Conservation (phyloP, 2,888 invertebrate genomes). For the Calameuta pallipes region DNA sequence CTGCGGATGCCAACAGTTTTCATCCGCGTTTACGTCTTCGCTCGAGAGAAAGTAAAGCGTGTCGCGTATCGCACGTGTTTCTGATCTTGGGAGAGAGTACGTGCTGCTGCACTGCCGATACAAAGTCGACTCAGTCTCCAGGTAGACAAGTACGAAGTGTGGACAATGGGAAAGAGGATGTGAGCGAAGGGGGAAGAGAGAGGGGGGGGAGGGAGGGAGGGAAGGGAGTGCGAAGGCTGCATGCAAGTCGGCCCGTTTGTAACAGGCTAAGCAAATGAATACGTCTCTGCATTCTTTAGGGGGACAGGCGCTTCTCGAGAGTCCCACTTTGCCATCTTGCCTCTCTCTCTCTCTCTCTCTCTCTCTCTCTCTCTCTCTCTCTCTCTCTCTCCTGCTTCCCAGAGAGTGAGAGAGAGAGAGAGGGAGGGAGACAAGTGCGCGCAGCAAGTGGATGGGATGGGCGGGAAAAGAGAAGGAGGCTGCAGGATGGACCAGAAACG, state of each 20-base stretch:
- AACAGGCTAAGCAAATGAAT: slow-evolving; percentile 57
- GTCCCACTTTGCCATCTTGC: slow-evolving; percentile 38
- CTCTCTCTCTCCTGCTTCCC: not conserved
- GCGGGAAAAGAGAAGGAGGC: slow-evolving; percentile 1
- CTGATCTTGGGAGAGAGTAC: too few relatives aligned
- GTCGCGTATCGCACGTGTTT: too few relatives aligned
- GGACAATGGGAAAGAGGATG: too few relatives aligned
- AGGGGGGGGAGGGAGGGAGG: not conserved
- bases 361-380: not conserved
- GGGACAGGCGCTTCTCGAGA: slow-evolving; percentile 53
- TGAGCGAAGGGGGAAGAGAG: too few relatives aligned
- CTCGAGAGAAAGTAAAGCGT: too few relatives aligned
- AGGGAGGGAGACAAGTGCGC: not conserved
- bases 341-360: slow-evolving; percentile 5
- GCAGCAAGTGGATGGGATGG: too few relatives aligned
- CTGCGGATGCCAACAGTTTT: too few relatives aligned
- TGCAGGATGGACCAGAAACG: not conserved
- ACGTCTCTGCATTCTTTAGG: slow-evolving; percentile 53
- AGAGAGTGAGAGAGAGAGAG: not conserved
- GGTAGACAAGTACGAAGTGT: too few relatives aligned
- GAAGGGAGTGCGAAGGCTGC: slow-evolving; percentile 4
- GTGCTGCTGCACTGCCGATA: too few relatives aligned
- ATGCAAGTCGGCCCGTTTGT: slow-evolving; percentile 33
- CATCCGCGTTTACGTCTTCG: too few relatives aligned
- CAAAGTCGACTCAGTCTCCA: too few relatives aligned